Evolutionary conservation across 2,797 vertebrate species (phyloP).

Genomic region (Aselliscus stoliczkanus): DNA sequence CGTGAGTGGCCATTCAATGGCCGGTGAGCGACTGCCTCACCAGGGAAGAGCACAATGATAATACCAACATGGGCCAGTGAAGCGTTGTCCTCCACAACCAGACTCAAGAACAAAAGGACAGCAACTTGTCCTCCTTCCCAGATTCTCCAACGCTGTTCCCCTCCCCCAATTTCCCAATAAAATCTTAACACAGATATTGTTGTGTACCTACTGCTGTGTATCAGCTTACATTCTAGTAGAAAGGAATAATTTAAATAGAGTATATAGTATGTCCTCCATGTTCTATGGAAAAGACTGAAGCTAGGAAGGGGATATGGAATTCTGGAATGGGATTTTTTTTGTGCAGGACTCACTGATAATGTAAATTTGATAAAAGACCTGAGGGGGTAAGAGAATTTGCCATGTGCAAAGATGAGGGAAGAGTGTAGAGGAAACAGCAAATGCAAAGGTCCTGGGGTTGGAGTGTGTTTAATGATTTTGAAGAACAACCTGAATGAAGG

Average conservation of each 20-base stretch:
- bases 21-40: no score
- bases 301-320: not conserved
- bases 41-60: no score
- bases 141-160: no score
- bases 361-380: not conserved
- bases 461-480: not conserved
- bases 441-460: not conserved
- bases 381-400: not conserved
- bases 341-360: not conserved
- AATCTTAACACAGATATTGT: not conserved
- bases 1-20: no score
- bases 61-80: no score
- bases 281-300: not conserved
- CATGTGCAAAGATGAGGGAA: not conserved
- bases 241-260: not conserved
- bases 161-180: no score
- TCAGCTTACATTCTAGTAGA: not conserved
- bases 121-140: no score
- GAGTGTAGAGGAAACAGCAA: not conserved
- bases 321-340: not conserved
- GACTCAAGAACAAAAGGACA: no score
- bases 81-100: no score
- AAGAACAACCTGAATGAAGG: not conserved
- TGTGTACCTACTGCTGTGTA: not conserved
- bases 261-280: not conserved